Evolutionary conservation across 2,113 vertebrate genomes (phyloP), one percentile per base, ranked within the genome.

Genomic region (Sceloporus undulatus): DNA sequence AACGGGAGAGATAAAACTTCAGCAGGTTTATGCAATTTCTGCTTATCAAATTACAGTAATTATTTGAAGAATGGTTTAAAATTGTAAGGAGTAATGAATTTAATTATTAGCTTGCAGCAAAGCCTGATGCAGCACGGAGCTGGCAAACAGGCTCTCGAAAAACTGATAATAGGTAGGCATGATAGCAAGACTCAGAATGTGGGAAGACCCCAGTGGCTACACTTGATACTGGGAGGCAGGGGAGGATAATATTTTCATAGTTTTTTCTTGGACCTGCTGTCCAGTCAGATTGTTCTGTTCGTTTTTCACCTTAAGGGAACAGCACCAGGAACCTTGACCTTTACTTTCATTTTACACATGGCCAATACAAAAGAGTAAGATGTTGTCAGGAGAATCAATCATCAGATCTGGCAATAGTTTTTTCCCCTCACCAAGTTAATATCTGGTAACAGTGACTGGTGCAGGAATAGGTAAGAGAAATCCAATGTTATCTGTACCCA

Each of bases 1-100:
- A 95, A 95, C 93, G 92, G 89, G 94, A 95, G 91, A 95, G 94
- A 96, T 93, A 94, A 95, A 96, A 88, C 94, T 92, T 91, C 92
- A 91, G 90, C 93, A 95, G 94, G 95, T 96, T 95, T 93, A 94
- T 95, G 86, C 93, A 92, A 94, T 95, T 95, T 91, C 92, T 94
- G 90, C 94, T 95, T 95, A 96, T 96, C 95, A 94, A 94, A 95
- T 96, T 94, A 94, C 94, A 93, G 92, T 94, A 95, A 94, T 95
- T 95, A 95, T 95, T 96, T 94, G 92, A 96, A 95, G 93, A 96
- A 96, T 95, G 83, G 92, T 75, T 96, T 95, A 94, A 95, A 95
- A 95, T 94, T 92, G 93, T 93, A 93, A 89, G 85, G 95, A 93
- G 91, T 94, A 93, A 95, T 95, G 94, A 93, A 95, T 95, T 95